Conservation (phyloP, 2,888 invertebrate genomes). For the Notodonta dromedarius region DNA sequence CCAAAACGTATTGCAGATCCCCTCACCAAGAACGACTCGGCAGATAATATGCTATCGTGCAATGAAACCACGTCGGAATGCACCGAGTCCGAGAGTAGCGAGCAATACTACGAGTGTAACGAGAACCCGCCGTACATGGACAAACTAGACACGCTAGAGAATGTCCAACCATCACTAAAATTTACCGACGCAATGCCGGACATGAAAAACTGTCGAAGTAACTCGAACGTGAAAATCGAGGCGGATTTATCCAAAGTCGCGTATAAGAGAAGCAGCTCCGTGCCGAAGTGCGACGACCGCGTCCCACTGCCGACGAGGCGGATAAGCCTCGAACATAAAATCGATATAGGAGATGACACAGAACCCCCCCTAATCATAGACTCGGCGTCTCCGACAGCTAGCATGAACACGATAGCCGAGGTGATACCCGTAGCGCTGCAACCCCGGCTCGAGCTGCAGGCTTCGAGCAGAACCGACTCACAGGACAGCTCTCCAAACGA, state of each 20-base stretch:
- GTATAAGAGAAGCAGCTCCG: conserved; percentile 73
- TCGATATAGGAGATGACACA: conserved; percentile 78
- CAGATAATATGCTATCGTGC: conserved; percentile 79
- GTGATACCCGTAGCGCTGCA: conserved; percentile 75
- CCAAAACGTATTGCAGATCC: conserved; percentile 58
- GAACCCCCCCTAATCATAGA: conserved; percentile 80
- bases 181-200: conserved; percentile 63
- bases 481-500: conserved; percentile 76
- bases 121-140: conserved; percentile 68
- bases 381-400: conserved; percentile 71
- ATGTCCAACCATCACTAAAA: conserved; percentile 57
- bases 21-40: conserved; percentile 76
- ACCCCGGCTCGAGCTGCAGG: conserved; percentile 65
- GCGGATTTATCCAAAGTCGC: conserved; percentile 71
- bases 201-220: conserved; percentile 54
- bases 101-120: conserved; percentile 78
- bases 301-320: conserved; percentile 64
- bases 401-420: conserved; percentile 78
- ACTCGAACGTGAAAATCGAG: conserved; percentile 63
- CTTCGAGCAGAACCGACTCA: conserved; percentile 64
- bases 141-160: conserved; percentile 64
- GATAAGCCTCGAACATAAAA: conserved; percentile 78
- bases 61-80: conserved; percentile 81
- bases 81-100: conserved; percentile 81
- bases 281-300: conserved; percentile 73